A percentile compares a stretch with the other conserved stretches of the same genome.
Conservation (phyloP, 2,888 invertebrate genomes). For the Euphydryas editha region DNA sequence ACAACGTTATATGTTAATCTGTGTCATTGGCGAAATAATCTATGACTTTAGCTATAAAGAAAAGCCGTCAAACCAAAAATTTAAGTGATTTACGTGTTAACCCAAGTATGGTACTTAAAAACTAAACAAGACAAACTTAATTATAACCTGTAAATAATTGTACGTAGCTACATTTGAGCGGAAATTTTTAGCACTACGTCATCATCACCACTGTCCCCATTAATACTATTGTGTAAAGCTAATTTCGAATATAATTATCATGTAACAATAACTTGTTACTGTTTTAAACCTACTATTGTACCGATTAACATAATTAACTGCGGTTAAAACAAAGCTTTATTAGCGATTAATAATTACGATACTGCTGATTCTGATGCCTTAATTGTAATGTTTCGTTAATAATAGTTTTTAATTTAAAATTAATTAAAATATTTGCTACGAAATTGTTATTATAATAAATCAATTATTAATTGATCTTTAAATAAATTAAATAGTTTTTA, state of each 20-base stretch:
- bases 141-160: too few relatives aligned
- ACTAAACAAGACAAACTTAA: too few relatives aligned
- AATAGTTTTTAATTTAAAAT: not conserved
- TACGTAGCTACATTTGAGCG: too few relatives aligned
- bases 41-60: too few relatives aligned
- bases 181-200: too few relatives aligned
- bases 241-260: not conserved
- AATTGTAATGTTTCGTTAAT: not conserved
- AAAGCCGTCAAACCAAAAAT: too few relatives aligned
- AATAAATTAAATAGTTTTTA: too few relatives aligned
- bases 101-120: too few relatives aligned
- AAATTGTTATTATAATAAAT: conserved; percentile 1
- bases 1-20: too few relatives aligned
- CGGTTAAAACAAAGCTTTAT: conserved; percentile 26
- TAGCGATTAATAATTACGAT: conserved; percentile 24
- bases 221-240: not conserved
- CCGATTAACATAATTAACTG: conserved; percentile 30
- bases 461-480: not conserved
- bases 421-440: not conserved
- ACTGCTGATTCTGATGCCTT: not conserved
- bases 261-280: conserved; percentile 8
- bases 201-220: not conserved
- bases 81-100: too few relatives aligned
- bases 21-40: too few relatives aligned
- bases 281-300: conserved; percentile 4